Evolutionary conservation across 2,797 vertebrate species (phyloP), one percentile per base, ranked within the genome.

Genomic region (Rhabdomys pumilio): DNA sequence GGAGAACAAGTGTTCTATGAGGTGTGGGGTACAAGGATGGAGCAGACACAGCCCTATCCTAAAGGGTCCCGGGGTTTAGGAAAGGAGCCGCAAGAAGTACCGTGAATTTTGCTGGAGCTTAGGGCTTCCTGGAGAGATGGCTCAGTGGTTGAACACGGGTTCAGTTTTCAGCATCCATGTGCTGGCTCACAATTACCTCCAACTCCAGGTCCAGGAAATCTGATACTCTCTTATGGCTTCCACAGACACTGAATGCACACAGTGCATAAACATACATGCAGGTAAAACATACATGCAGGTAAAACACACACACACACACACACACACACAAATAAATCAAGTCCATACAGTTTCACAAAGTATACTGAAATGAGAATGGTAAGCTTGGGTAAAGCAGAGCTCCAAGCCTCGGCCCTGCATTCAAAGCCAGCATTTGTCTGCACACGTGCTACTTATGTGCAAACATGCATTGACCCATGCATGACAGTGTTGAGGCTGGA

Each of bases 331-430:
- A 22, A 34, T 44, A 34, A 95, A 89, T 90, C 55, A 12, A 3
- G 6, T 26, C 47, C 44, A 5, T 0, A 2, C 76, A 1, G n/a
- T 59, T 69, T 26, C 59, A 65, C 76, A 20, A 63, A 63, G n/a
- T 0, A 6, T 12, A 50, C 22, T 20, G 29, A 77, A 82, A 29
- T 1, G 13, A 24, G 10, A 61, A 12, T 41, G 41, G 38, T 79
- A 38, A 22, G 4, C 20, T 10, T 22, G 61, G 79, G 10, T 5
- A 57, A 59, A 44, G 55, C 24, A 1, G 83, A 89, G 81, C 67
- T 59, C 20, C 75, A 50, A 93, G 14, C 86, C 17, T 19, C 0
- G 0, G 6, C 14, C 19, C 2, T 41, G 69, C 5, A 10, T 47
- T 55, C 72, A 44, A n/a, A 84, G 57, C 59, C 14, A 59, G 5